These are phyloP conservation scores for Drosophila seclusa DNA, from an alignment of 2,888 invertebrate species.

Conservation along the genomic window DNA sequence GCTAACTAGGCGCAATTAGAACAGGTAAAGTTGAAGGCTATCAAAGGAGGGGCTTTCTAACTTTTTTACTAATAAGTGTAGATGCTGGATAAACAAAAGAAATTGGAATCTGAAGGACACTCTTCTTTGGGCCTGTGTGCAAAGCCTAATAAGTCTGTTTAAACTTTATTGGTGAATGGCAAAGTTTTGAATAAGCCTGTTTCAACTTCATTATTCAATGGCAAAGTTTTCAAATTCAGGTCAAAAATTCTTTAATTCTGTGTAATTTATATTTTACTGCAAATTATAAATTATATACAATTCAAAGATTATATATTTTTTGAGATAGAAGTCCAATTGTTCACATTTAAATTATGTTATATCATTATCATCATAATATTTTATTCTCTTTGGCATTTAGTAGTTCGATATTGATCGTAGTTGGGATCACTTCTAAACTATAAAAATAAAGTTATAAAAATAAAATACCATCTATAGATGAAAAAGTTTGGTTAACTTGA, in stretches of 20 bases:
- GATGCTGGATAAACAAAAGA: not conserved
- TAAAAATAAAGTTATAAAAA: not conserved
- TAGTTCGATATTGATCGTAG: no score
- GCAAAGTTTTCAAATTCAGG: not conserved
- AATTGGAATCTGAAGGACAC: not conserved
- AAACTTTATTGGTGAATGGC: not conserved
- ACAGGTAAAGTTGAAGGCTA: constrained; percentile 39
- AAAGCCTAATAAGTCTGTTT: not conserved
- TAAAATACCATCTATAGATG: not conserved
- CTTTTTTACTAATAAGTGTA: not conserved
- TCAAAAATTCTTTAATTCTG: not conserved
- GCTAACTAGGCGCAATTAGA: constrained; percentile 59
- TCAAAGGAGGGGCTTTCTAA: not conserved
- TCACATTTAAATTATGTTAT: not conserved
- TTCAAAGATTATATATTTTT: not conserved
- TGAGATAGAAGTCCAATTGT: not conserved
- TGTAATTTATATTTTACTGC: not conserved
- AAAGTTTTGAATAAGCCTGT: not conserved
- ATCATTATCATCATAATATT: not conserved
- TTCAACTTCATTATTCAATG: not conserved
- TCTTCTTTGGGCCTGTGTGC: not conserved
- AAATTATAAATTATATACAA: no score
- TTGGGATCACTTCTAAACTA: no score
- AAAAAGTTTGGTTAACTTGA: not conserved
- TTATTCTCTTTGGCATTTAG: not conserved